Conservation (phyloP, 2,888 invertebrate species). For the Laspeyria flexula region DNA sequence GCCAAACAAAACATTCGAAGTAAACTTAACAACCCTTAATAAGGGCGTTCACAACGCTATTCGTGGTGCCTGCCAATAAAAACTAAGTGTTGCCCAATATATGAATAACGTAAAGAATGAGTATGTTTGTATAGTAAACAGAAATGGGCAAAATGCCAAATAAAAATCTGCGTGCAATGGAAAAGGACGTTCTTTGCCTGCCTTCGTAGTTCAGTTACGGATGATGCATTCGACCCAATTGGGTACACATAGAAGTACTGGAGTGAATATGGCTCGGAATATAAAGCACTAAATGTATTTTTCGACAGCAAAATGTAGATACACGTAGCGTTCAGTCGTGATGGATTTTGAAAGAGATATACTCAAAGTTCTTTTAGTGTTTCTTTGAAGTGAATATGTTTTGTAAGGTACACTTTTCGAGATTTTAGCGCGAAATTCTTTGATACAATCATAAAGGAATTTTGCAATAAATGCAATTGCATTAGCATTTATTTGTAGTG, state of each 20-base stretch:
- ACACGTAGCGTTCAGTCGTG: conserved; percentile 8
- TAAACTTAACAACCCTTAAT: conserved; percentile 8
- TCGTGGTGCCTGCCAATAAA: conserved; percentile 39
- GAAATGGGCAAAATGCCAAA: conserved; percentile 38
- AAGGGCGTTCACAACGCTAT: conserved; percentile 28
- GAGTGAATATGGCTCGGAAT: conserved; percentile 5
- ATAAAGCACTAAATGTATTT: conserved; percentile 7
- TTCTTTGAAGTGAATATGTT: neutral
- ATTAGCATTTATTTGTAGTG: too few relatives aligned
- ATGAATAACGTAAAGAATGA: conserved; percentile 36
- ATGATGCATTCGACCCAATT: conserved; percentile 19
- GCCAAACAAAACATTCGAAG: neutral
- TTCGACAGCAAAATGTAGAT: conserved; percentile 5
- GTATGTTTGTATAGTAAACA: conserved; percentile 31
- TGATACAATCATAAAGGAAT: too few relatives aligned
- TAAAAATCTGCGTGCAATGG: conserved; percentile 29
- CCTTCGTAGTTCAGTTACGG: conserved; percentile 8
- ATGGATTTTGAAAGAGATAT: conserved; percentile 2
- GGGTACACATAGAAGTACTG: neutral
- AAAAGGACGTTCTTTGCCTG: conserved; percentile 5
- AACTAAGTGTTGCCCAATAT: conserved; percentile 37
- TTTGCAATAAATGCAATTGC: too few relatives aligned
- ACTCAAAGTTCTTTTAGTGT: neutral
- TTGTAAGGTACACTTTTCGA: neutral
- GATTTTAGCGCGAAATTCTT: neutral